Evolutionary conservation across 2,888 invertebrate genomes (phyloP), one percentile per base, ranked within the genome.

Genomic region (Sycophila texana): DNA sequence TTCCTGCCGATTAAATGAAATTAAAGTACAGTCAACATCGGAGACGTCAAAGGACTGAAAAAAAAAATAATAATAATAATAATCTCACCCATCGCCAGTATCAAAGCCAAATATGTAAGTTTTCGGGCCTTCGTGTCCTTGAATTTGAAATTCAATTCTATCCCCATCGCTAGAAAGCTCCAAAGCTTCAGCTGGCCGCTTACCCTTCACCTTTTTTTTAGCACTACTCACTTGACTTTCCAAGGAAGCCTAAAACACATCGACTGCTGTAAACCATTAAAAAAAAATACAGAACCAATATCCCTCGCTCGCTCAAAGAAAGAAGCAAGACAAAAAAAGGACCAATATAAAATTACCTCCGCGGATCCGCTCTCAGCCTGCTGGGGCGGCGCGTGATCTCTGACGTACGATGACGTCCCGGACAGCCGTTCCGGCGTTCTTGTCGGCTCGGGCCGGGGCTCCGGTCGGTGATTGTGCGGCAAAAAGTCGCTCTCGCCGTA

Each of bases 31-130:
- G 22, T 49, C 14, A 61, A 63, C 30, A 49, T 20, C n/a, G 4
- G 0, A 10, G 26, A 61, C 5, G 1, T 39, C 2, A 2, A 39
- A 10, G 1, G n/a, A 13, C 2, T 4, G 39, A 71, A 77, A 78
- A 74, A 57, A n/a, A 4, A 39, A 10, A 7, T 1, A 39, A 39
- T n/a, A n/a, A n/a, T n/a, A n/a, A n/a, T n/a, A 39, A 10, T 1
- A 39, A 39, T 7, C 82, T 92, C 92, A 96, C 96, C 96, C 96
- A 91, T 94, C 94, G 86, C 96, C 96, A 70, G 96, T 96, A 88
- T 96, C 96, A 89, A 93, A 96, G 86, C 96, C 96, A 90, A 96
- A 96, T 90, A 96, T 94, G 89, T 96, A 96, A 83, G 95, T 95
- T 87, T 95, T 93, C 0, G 96, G 96, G 63, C 96, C 96, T 84